These are phyloP conservation scores for Phocides pigmalion DNA, from an alignment of 1,140 invertebrate genomes.

Conservation along the genomic window DNA sequence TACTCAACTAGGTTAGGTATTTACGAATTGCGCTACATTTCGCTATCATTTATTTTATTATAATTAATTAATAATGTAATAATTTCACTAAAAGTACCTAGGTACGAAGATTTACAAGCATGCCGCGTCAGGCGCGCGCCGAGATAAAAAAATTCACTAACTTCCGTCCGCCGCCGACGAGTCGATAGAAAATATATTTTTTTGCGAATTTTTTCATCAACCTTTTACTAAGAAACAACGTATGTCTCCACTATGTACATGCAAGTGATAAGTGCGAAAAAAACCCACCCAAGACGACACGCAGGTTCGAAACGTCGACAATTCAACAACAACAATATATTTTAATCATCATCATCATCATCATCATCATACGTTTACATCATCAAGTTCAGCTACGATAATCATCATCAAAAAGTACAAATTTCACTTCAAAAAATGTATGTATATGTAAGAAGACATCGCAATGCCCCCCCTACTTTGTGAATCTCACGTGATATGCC, in stretches of 20 bases:
- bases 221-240: conserved; percentile 62
- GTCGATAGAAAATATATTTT: conserved; percentile 59
- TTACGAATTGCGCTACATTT: conserved; percentile 78
- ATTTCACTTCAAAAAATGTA: conserved; percentile 66
- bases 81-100: conserved; percentile 77
- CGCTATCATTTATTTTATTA: conserved; percentile 60
- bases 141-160: conserved; percentile 62
- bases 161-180: conserved; percentile 61
- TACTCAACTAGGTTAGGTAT: conserved; percentile 76
- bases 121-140: conserved; percentile 46
- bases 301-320: conserved; percentile 60
- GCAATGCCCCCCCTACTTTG: conserved; percentile 62
- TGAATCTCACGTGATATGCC: conserved; percentile 67
- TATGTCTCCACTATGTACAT: conserved; percentile 62
- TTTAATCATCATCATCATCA: too few relatives aligned
- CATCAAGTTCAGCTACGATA: conserved; percentile 47
- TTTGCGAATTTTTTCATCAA: conserved; percentile 59
- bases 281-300: conserved; percentile 62
- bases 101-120: conserved; percentile 65
- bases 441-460: conserved; percentile 57
- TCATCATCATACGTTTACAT: conserved; percentile 30
- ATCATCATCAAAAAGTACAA: conserved; percentile 59
- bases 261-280: conserved; percentile 64
- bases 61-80: conserved; percentile 58
- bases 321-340: conserved; percentile 57